A percentile compares a stretch with the other conserved stretches of the same genome.
phyloP scores from a whole-genome alignment of 2,113 vertebrate species.

The Typhlomys cinereus region DNA sequence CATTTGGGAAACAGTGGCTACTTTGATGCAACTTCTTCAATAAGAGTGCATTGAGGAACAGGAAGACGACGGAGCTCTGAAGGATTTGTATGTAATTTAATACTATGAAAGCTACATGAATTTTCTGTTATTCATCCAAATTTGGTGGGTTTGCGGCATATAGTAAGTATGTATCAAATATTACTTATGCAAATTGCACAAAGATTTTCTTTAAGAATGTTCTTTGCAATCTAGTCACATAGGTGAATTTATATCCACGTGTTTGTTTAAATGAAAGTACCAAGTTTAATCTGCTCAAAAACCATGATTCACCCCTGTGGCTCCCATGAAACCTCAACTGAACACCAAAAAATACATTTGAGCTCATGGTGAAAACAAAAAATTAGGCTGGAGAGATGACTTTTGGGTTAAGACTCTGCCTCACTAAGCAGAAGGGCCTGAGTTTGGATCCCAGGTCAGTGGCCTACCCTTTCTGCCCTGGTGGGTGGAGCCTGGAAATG shows the following conservation, averaged over 20 bases:
- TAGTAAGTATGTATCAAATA: slow-evolving; percentile 1
- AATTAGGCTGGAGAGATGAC: no score
- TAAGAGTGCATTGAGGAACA: neutral
- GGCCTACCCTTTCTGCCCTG: no score
- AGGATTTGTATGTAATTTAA: slow-evolving; percentile 8
- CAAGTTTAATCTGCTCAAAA: slow-evolving; percentile 30
- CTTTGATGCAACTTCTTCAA: neutral
- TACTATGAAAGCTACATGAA: neutral
- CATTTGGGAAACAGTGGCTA: slow-evolving; percentile 31
- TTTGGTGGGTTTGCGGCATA: neutral
- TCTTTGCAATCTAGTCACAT: neutral
- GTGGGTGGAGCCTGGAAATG: no score
- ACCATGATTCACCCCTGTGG: neutral
- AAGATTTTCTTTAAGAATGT: slow-evolving; percentile 24
- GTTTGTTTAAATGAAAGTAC: neutral
- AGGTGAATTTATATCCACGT: neutral
- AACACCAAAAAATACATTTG: slow-evolving; percentile 38
- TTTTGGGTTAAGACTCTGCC: no score
- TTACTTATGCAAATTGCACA: slow-evolving; percentile 12
- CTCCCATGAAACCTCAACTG: neutral
- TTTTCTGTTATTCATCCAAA: neutral
- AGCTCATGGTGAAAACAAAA: slow-evolving; percentile 22
- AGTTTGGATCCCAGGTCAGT: no score
- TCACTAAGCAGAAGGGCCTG: no score
- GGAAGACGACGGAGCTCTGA: neutral